Conservation (phyloP, 2,113 vertebrate species). For the Platichthys flesus region DNA sequence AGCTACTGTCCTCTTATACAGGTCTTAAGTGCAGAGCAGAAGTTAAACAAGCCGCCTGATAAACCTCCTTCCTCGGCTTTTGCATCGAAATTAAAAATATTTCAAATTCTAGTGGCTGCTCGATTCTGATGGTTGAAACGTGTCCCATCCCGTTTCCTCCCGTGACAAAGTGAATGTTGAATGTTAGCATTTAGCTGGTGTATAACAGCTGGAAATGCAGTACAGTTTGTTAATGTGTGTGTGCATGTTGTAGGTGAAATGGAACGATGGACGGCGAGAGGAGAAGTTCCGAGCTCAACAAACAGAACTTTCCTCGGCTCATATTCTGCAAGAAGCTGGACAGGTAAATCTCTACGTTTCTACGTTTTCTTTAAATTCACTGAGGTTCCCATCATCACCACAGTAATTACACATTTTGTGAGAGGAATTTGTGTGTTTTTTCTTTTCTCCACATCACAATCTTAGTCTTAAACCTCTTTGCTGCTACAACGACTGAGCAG, state of each 20-base stretch:
- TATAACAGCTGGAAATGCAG: too few species aligned
- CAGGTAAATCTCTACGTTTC: slow-evolving; percentile 76
- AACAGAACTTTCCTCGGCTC: slow-evolving; percentile 70
- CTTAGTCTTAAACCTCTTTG: too few species aligned
- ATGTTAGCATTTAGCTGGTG: too few species aligned
- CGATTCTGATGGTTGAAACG: too few species aligned
- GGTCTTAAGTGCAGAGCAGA: neutral
- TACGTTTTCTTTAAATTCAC: neutral
- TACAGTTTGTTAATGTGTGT: neutral
- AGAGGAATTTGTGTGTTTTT: too few species aligned
- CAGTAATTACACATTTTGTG: too few species aligned
- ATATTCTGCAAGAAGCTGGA: slow-evolving; percentile 71
- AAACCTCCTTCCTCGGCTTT: neutral
- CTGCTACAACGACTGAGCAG: too few species aligned
- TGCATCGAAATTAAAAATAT: neutral
- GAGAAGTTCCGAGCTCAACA: slow-evolving; percentile 75
- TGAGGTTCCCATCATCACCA: too few species aligned
- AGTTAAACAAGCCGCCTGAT: neutral
- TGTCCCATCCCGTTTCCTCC: too few species aligned
- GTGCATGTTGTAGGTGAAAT: slow-evolving; percentile 75
- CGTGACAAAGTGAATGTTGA: too few species aligned
- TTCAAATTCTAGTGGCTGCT: too few species aligned
- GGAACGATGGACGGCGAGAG: slow-evolving; percentile 72
- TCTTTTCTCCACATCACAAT: too few species aligned
- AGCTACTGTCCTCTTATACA: neutral